Base-by-base conservation (phyloP, 2,113 vertebrate species). In the Lamprologus callipterus region DNA sequence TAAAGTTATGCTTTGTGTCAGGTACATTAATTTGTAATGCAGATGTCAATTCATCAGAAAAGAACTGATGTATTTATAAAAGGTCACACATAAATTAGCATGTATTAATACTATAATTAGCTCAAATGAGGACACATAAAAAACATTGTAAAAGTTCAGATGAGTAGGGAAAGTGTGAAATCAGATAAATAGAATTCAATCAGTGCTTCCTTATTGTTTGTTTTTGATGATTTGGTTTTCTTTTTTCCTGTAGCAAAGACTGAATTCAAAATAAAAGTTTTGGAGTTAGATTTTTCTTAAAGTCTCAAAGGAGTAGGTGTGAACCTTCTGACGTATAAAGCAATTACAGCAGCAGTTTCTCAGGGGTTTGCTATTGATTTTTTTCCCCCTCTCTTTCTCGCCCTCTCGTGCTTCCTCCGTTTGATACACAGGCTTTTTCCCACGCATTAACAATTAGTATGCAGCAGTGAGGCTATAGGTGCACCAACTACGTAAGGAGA, bases 391-490 rank as follows among this genome's bases (percentile, higher is more conserved):
- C 9, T 42, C 57, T 78, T 86, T 73, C 73, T 85, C 49, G 80
- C 26, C 47, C 85, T 84, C 42, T 88, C 10, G 8, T 84, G 82
- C 88, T 87, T 90, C 80, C 86, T 90, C 84, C 81, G 49, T 87
- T 83, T 87, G 28, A 17, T 75, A 84, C 86, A 82, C 57, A 9
- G 75, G 88, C 49, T 88, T 89, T 95, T 95, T 94, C 93, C 93
- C 94, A 95, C 91, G 89, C 89, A 94, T 45, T 86, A 21, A 23
- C 90, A 92, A 95, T 95, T 91, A 92, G 68, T 80, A 94, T 94
- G 89, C 93, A 92, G 85, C 83, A 87, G 54, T 85, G 60, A 78
- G 73, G 55, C 85, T 90, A 60, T 58, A 83, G 21, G 78, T 60
- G 45, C 31, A 81, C 26, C 17, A 89, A 87, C 85, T 88, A 94